Percentiles rank a stretch among this genome's conserved stretches.
phyloP scores from a whole-genome alignment of 2,113 vertebrate species.

The Corythornis vintsioides region DNA sequence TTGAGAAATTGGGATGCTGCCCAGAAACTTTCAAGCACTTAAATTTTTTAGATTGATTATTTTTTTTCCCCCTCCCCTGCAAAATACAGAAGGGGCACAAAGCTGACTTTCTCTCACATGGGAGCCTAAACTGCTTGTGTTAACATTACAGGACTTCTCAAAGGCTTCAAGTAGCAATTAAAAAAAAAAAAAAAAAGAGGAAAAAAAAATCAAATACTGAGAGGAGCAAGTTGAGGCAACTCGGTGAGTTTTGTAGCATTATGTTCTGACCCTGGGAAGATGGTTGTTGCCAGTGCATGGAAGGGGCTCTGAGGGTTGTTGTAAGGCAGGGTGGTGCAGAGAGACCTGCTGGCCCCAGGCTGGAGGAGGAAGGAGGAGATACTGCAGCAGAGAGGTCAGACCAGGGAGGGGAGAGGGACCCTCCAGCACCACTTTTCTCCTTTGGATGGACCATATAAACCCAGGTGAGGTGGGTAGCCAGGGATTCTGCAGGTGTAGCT shows the following conservation, averaged over 20 bases:
- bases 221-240: not conserved
- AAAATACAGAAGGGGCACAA: not conserved
- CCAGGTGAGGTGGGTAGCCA: not conserved
- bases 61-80: not conserved
- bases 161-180: not conserved
- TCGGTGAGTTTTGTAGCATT: not conserved
- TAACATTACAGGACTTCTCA: not conserved
- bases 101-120: not conserved
- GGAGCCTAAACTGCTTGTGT: not conserved
- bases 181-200: not conserved
- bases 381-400: not conserved
- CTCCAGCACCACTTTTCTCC: fast-evolving
- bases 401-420: not conserved
- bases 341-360: not conserved
- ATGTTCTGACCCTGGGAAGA: not conserved
- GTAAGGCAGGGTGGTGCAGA: not conserved
- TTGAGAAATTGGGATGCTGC: slow-evolving; percentile 20
- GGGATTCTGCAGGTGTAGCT: not conserved
- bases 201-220: not conserved
- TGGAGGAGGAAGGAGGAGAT: not conserved
- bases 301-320: not conserved
- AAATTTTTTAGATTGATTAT: not conserved
- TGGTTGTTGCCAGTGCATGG: not conserved
- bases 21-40: slow-evolving; percentile 39
- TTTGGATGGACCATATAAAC: not conserved